Evolutionary conservation across 2,888 invertebrate genomes (phyloP).

Genomic region (Dilophus febrilis): DNA sequence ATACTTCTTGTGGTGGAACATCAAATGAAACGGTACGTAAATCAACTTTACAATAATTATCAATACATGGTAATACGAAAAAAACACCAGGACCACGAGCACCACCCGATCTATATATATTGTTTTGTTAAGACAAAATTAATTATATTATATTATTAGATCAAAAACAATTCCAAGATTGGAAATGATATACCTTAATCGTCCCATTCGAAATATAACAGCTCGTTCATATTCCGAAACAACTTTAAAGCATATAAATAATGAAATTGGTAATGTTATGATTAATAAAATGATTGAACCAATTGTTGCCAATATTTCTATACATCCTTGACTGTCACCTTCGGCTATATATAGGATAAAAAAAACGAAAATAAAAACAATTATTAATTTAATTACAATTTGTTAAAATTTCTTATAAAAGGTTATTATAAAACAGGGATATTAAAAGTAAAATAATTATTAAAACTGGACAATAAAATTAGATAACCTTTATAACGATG

Average conservation of each 20-base stretch:
- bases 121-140: not conserved
- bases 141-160: not conserved
- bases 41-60: constrained; percentile 83
- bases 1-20: constrained; percentile 90
- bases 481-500: too few relatives aligned
- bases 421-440: too few relatives aligned
- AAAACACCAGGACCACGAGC: constrained; percentile 80
- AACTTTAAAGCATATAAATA: constrained; percentile 75
- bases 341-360: constrained; percentile 36
- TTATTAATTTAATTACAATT: too few relatives aligned
- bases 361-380: constrained; percentile 9
- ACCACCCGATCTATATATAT: constrained; percentile 38
- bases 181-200: constrained; percentile 33
- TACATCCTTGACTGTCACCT: constrained; percentile 47
- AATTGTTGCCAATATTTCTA: constrained; percentile 57
- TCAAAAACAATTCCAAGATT: too few relatives aligned
- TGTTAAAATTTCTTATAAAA: too few relatives aligned
- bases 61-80: constrained; percentile 87
- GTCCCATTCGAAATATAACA: constrained; percentile 75
- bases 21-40: constrained; percentile 87
- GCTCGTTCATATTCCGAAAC: constrained; percentile 77
- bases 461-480: too few relatives aligned
- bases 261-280: constrained; percentile 63
- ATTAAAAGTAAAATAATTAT: too few relatives aligned
- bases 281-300: constrained; percentile 55